phyloP scores from a whole-genome alignment of 2,113 vertebrate species.

The Crocuta crocuta region DNA sequence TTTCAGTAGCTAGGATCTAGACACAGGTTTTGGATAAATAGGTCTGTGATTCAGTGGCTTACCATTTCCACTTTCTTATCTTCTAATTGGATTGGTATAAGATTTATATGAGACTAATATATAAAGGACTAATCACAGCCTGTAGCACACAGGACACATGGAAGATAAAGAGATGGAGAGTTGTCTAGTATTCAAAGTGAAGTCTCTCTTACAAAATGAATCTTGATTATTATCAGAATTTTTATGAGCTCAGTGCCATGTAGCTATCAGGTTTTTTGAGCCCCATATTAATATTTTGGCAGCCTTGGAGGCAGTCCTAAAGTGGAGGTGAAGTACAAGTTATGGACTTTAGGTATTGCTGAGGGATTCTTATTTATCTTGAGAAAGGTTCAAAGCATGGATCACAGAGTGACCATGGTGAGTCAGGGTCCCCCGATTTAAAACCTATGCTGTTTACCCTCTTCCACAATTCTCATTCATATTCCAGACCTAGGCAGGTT shows the following conservation, averaged over 20 bases:
- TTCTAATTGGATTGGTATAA: background rate
- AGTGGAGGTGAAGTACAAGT: background rate
- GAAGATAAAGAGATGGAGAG: background rate
- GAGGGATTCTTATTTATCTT: background rate
- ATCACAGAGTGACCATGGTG: background rate
- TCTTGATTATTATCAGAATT: background rate
- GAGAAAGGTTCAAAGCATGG: background rate
- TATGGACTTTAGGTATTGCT: background rate
- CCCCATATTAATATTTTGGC: background rate
- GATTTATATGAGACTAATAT: background rate
- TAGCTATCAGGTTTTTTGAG: background rate
- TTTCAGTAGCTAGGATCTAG: background rate
- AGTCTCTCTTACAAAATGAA: background rate
- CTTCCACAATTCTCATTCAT: background rate
- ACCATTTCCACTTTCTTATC: background rate
- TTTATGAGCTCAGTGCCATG: background rate
- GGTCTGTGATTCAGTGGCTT: background rate
- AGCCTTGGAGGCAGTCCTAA: background rate
- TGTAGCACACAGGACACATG: background rate
- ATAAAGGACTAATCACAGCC: background rate
- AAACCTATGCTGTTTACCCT: background rate
- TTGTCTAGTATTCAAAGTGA: background rate
- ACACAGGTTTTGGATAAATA: background rate
- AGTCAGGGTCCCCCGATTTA: background rate
- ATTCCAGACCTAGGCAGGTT: background rate